Conservation (phyloP, 2,888 invertebrate genomes). For the Tanytarsus gracilentus region DNA sequence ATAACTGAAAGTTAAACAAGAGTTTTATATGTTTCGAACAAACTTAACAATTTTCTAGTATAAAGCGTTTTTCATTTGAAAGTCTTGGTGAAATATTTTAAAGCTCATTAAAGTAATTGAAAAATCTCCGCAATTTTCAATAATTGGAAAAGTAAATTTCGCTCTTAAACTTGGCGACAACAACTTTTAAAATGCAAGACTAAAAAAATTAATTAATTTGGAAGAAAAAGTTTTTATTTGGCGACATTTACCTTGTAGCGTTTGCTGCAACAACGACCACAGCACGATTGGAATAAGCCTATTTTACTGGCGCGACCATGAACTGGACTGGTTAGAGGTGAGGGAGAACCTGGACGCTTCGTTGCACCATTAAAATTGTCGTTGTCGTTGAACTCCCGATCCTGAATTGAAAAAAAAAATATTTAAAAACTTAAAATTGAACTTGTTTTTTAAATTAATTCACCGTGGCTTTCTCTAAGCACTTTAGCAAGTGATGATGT, state of each 20-base stretch:
- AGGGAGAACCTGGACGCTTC: constrained; percentile 82
- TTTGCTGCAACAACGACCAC: constrained; percentile 74
- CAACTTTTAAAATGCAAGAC: not conserved
- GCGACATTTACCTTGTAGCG: constrained; percentile 65
- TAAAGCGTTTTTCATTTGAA: too few relatives aligned
- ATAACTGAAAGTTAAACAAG: too few relatives aligned
- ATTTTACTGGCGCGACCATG: constrained; percentile 68
- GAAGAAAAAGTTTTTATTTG: not conserved
- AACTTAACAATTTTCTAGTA: too few relatives aligned
- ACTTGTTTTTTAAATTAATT: constrained; percentile 37
- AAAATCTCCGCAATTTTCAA: too few relatives aligned
- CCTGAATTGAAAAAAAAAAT: constrained; percentile 48
- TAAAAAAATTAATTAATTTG: not conserved
- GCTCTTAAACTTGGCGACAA: not conserved
- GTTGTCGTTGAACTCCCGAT: constrained; percentile 93
- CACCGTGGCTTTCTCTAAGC: constrained; percentile 96
- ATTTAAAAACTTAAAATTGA: not conserved
- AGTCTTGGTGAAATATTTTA: too few relatives aligned
- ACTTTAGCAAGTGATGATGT: constrained; percentile 94
- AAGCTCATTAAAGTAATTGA: too few relatives aligned
- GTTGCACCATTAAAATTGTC: constrained; percentile 91
- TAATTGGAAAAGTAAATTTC: too few relatives aligned
- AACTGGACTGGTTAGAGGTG: constrained; percentile 76
- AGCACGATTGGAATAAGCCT: constrained; percentile 69
- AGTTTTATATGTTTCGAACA: too few relatives aligned